These are phyloP conservation scores for Heptranchias perlo DNA, from an alignment of 2,113 vertebrate genomes.

Conservation along the genomic window DNA sequence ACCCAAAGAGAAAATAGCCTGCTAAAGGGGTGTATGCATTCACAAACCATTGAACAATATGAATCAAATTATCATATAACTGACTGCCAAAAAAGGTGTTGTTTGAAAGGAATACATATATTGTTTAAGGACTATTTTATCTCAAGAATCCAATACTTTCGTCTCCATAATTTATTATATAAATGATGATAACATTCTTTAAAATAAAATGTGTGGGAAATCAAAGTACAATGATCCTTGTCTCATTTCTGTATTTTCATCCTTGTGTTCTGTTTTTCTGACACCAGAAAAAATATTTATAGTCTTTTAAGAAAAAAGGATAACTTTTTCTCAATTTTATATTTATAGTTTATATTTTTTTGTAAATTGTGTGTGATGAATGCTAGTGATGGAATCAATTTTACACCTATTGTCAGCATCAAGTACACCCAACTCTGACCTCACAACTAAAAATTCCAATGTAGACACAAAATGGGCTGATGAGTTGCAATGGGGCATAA, in stretches of 20 bases:
- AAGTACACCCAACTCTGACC: background rate
- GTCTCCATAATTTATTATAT: background rate
- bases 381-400: background rate
- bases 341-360: too few species aligned
- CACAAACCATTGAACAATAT: background rate
- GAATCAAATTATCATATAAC: background rate
- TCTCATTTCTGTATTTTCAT: too few species aligned
- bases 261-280: too few species aligned
- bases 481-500: background rate
- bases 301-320: too few species aligned
- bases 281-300: too few species aligned
- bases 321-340: too few species aligned
- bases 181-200: too few species aligned
- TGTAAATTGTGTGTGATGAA: too few species aligned
- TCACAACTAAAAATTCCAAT: background rate
- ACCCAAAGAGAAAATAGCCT: background rate
- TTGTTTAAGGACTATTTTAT: background rate
- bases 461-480: background rate
- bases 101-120: background rate
- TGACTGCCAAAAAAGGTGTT: background rate
- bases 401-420: background rate
- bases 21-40: background rate
- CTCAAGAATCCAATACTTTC: background rate
- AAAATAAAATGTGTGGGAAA: too few species aligned
- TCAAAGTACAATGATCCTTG: too few species aligned